Evolutionary conservation across 92 coral and sea anemone species (phyloP).

Genomic region (Diadumene lineata): DNA sequence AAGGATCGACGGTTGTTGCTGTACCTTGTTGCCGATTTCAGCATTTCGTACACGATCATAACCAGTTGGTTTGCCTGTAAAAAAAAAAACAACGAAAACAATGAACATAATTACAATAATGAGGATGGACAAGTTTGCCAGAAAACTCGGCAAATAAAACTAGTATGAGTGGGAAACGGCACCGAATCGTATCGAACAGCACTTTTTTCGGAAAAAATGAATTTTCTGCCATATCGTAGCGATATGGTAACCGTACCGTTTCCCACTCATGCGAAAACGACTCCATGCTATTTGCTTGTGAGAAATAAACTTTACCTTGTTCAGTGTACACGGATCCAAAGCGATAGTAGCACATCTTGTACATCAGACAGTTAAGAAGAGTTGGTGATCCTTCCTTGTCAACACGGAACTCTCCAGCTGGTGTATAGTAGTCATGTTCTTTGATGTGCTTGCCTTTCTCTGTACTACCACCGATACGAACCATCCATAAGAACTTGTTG

Average conservation of each 20-base stretch:
- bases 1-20: not conserved
- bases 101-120: too few species aligned
- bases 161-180: too few species aligned
- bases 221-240: not conserved
- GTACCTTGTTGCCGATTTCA: slow-evolving; percentile 97
- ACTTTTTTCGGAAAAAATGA: too few species aligned
- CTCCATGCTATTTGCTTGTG: slow-evolving; percentile 10
- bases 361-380: slow-evolving; percentile 95
- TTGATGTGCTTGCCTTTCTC: slow-evolving; percentile 97
- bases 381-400: slow-evolving; percentile 93
- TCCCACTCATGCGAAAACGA: too few species aligned
- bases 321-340: slow-evolving; percentile 98
- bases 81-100: not conserved
- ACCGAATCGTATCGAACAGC: too few species aligned
- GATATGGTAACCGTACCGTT: too few species aligned
- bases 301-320: slow-evolving; percentile 89
- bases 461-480: slow-evolving; percentile 99
- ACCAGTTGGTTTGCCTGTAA: slow-evolving; percentile 93
- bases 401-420: slow-evolving; percentile 96
- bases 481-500: slow-evolving; percentile 99
- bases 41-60: slow-evolving; percentile 98
- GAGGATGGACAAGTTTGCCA: too few species aligned
- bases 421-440: slow-evolving; percentile 95
- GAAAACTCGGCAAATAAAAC: too few species aligned
- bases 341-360: slow-evolving; percentile 99